A percentile compares a stretch with the other conserved stretches of the same genome.
Evolutionary conservation across 1,140 invertebrate genomes (phyloP).

Genomic region (Saccostrea echinata): DNA sequence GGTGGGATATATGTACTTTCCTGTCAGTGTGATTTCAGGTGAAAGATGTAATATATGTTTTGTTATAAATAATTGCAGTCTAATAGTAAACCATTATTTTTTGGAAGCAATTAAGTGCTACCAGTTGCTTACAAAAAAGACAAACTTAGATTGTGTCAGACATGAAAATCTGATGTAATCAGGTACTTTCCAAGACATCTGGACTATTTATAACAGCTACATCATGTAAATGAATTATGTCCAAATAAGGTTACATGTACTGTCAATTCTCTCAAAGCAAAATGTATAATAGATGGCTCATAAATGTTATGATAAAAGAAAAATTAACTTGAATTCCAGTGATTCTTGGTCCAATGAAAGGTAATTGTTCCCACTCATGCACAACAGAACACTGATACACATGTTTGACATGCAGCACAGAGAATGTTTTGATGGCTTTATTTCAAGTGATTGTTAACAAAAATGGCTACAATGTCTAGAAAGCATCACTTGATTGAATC

Average conservation of each 20-base stretch:
- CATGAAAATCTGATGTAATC: too few relatives aligned
- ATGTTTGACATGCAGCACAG: background rate
- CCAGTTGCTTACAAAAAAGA: too few relatives aligned
- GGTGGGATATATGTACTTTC: slow-evolving; percentile 37
- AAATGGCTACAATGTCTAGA: background rate
- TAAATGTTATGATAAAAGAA: background rate
- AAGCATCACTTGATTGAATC: background rate
- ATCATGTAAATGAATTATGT: too few relatives aligned
- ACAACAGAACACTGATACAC: background rate
- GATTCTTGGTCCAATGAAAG: background rate
- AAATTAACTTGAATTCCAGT: background rate
- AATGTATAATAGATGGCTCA: background rate
- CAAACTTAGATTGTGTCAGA: too few relatives aligned
- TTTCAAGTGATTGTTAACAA: slow-evolving; percentile 3
- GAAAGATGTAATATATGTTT: too few relatives aligned
- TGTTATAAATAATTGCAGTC: too few relatives aligned
- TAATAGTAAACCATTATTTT: too few relatives aligned
- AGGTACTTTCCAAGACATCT: too few relatives aligned
- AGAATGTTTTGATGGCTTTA: background rate
- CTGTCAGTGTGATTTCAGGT: background rate
- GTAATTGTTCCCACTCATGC: background rate
- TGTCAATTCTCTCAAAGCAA: too few relatives aligned
- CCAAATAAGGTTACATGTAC: too few relatives aligned
- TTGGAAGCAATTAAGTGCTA: too few relatives aligned
- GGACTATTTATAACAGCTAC: too few relatives aligned